phyloP scores from a whole-genome alignment of 1,140 invertebrate genomes.

The Trinorchestia longiramus region DNA sequence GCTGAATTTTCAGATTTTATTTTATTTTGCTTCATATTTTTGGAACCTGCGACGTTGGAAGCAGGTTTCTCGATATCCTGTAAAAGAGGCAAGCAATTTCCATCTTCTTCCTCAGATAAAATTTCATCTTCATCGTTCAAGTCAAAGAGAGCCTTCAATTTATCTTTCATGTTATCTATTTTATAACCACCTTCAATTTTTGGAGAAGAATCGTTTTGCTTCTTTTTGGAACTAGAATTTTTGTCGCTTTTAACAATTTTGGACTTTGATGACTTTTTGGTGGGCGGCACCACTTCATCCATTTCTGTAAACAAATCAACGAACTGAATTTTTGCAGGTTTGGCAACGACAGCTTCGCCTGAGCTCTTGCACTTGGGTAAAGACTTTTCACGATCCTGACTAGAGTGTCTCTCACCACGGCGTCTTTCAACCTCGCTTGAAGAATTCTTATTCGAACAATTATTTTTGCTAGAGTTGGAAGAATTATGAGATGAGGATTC shows the following conservation, averaged over 20 bases:
- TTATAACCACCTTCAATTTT: neutral
- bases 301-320: slow-evolving; percentile 11
- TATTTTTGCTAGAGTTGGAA: neutral
- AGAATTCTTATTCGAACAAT: neutral
- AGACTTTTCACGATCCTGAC: neutral
- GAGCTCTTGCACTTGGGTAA: neutral
- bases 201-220: neutral
- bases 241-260: neutral
- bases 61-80: neutral
- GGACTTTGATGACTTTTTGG: neutral
- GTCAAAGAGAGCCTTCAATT: neutral
- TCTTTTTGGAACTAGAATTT: neutral
- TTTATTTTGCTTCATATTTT: neutral
- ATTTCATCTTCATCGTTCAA: neutral
- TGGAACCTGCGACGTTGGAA: neutral
- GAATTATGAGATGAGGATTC: neutral
- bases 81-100: neutral
- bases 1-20: neutral
- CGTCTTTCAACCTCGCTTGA: neutral
- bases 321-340: neutral
- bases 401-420: neutral
- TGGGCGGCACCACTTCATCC: neutral
- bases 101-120: neutral
- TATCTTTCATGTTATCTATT: neutral
- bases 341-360: neutral